Evolutionary conservation across 2,888 invertebrate genomes (phyloP).

Genomic region (Thereva unica): DNA sequence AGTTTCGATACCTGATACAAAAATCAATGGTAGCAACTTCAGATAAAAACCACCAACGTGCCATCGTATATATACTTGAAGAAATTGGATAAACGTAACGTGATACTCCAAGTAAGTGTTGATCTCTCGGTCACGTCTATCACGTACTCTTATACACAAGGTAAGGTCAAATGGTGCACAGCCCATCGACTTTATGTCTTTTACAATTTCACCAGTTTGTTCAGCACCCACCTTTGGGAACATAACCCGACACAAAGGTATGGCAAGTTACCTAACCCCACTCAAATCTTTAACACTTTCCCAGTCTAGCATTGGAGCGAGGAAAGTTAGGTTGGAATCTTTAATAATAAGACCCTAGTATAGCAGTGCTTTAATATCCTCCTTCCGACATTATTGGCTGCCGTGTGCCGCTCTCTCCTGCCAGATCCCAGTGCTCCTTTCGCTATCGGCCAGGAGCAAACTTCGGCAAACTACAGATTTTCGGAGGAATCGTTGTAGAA

Average conservation of each 20-base stretch:
- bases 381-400: background rate
- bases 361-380: background rate
- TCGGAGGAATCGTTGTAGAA: too few species aligned
- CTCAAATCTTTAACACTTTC: too few species aligned
- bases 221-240: too few species aligned
- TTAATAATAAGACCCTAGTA: background rate
- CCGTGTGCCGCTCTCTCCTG: too few species aligned
- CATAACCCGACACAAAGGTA: too few species aligned
- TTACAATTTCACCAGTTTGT: background rate
- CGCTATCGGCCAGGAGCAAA: too few species aligned
- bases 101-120: slow-evolving; percentile 30
- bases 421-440: too few species aligned
- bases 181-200: slow-evolving; percentile 34
- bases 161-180: slow-evolving; percentile 37
- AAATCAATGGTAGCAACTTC: slow-evolving; percentile 31
- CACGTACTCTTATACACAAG: slow-evolving; percentile 26
- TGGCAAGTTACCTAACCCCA: too few species aligned
- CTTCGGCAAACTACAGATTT: too few species aligned
- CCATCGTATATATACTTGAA: slow-evolving; percentile 9
- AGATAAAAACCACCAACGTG: slow-evolving; percentile 28
- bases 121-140: slow-evolving; percentile 34
- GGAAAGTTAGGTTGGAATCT: background rate
- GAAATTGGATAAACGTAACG: slow-evolving; percentile 37
- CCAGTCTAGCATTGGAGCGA: too few species aligned
- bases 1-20: slow-evolving; percentile 20